A percentile compares a stretch with the other conserved stretches of the same genome.
Evolutionary conservation across 2,888 invertebrate species (phyloP).

Genomic region (Metallyticus violacea): DNA sequence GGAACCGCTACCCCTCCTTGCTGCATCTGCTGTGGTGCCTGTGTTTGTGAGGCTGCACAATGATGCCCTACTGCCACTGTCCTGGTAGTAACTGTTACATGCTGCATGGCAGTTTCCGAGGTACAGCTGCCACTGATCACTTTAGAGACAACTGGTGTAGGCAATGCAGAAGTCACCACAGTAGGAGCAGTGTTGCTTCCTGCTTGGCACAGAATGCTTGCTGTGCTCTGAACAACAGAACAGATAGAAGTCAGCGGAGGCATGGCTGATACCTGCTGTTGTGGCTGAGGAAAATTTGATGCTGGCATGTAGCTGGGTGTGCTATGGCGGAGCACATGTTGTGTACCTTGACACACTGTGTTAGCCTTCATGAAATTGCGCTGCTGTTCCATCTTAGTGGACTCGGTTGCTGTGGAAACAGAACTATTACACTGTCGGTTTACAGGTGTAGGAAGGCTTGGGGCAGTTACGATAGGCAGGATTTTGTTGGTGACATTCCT

Average conservation of each 20-base stretch:
- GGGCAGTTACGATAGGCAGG: neutral
- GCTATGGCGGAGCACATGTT: neutral
- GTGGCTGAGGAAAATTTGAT: neutral
- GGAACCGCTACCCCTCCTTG: constrained; percentile 21
- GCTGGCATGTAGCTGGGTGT: neutral
- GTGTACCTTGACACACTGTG: constrained; percentile 1
- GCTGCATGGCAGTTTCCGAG: neutral
- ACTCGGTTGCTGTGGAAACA: neutral
- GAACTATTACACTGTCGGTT: constrained; percentile 2
- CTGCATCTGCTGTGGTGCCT: constrained; percentile 6
- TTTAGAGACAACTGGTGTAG: neutral
- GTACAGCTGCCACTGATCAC: neutral
- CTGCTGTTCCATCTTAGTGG: constrained; percentile 3
- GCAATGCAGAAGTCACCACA: neutral
- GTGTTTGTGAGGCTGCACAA: neutral
- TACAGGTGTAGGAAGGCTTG: neutral
- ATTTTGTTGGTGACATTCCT: neutral
- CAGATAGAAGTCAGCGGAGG: constrained; percentile 16
- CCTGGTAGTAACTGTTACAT: neutral
- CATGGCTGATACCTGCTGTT: neutral
- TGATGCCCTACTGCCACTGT: neutral
- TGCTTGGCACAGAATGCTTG: constrained; percentile 11
- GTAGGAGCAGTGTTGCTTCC: constrained; percentile 19
- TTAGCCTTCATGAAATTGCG: neutral
- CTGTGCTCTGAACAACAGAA: neutral